phyloP scores from a whole-genome alignment of 2,888 invertebrate species.

The Hofmannophila pseudospretella region DNA sequence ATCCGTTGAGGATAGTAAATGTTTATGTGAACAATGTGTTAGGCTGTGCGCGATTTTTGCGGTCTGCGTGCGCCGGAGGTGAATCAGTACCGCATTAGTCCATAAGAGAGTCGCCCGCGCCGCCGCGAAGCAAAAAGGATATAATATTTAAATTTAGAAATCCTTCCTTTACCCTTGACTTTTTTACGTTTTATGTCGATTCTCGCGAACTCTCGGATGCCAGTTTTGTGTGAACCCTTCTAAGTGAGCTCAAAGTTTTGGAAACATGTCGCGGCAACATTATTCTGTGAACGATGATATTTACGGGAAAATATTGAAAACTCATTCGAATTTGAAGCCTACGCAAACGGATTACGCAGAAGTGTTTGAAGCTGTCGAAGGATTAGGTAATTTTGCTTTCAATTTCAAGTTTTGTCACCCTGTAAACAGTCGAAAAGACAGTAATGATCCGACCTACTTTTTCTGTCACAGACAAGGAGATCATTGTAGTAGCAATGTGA shows the following conservation, averaged over 20 bases:
- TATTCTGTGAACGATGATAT: conserved; percentile 69
- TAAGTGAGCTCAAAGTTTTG: conserved; percentile 23
- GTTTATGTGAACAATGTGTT: conserved; percentile 67
- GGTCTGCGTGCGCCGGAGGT: conserved; percentile 48
- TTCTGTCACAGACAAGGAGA: conserved; percentile 1
- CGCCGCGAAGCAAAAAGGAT: conserved; percentile 47
- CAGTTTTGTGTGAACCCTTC: conserved; percentile 43
- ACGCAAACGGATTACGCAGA: conserved; percentile 56
- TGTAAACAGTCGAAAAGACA: neutral
- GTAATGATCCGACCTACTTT: conserved; percentile 1
- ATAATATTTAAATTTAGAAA: conserved; percentile 70
- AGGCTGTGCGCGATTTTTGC: conserved; percentile 61
- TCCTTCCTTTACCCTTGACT: conserved; percentile 54
- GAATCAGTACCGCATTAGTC: conserved; percentile 73
- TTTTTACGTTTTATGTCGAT: conserved; percentile 36
- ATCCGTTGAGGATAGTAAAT: conserved; percentile 41
- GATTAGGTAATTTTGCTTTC: conserved; percentile 46
- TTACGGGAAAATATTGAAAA: conserved; percentile 66
- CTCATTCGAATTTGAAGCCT: conserved; percentile 34
- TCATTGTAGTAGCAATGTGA: neutral
- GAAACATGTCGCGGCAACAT: conserved; percentile 29
- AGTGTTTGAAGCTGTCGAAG: conserved; percentile 61
- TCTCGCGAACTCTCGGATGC: conserved; percentile 38
- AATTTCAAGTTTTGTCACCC: neutral
- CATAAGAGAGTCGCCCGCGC: conserved; percentile 71